A percentile compares a stretch with the other conserved stretches of the same genome.
These are phyloP conservation scores for Drosophila tanythrix DNA, from an alignment of 2,888 invertebrate genomes.

Conservation along the genomic window DNA sequence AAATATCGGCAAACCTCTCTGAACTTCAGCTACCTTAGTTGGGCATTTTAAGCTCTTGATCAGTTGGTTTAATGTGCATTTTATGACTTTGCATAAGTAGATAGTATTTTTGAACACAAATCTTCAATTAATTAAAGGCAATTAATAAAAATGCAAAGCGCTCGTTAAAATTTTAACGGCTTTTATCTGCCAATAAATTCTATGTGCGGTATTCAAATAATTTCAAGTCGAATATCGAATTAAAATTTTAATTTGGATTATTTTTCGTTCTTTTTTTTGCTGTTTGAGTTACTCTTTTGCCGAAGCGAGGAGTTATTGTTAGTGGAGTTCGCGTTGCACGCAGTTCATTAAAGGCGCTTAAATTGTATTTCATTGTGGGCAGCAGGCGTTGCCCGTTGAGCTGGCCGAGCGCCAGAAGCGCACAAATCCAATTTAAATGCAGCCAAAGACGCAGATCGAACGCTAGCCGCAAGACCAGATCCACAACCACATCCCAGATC, in stretches of 20 bases:
- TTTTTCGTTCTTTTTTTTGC: background rate
- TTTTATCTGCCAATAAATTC: conserved; percentile 61
- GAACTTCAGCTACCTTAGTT: background rate
- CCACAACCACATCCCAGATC: conserved; percentile 9
- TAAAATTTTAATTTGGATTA: conserved; percentile 25
- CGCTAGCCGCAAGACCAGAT: conserved; percentile 16
- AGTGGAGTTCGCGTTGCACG: conserved; percentile 14
- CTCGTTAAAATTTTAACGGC: conserved; percentile 55
- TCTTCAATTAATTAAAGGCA: conserved; percentile 64
- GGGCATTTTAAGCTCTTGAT: background rate
- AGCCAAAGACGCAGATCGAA: conserved; percentile 43
- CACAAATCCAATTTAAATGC: conserved; percentile 79
- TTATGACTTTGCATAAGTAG: conserved; percentile 29
- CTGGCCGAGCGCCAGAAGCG: conserved; percentile 68
- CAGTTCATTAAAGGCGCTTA: conserved; percentile 76
- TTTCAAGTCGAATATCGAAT: conserved; percentile 43
- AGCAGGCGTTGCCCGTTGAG: conserved; percentile 29
- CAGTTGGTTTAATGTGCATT: conserved; percentile 38
- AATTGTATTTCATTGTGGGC: conserved; percentile 74
- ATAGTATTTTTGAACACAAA: conserved; percentile 47
- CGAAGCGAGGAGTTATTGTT: conserved; percentile 8
- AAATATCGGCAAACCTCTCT: background rate
- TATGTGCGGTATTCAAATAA: conserved; percentile 41
- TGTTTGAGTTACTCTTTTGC: background rate
- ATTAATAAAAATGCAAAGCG: conserved; percentile 57